Evolutionary conservation across 1,140 invertebrate genomes (phyloP), one percentile per base, ranked within the genome.

Genomic region (Paraescarpia echinospica): DNA sequence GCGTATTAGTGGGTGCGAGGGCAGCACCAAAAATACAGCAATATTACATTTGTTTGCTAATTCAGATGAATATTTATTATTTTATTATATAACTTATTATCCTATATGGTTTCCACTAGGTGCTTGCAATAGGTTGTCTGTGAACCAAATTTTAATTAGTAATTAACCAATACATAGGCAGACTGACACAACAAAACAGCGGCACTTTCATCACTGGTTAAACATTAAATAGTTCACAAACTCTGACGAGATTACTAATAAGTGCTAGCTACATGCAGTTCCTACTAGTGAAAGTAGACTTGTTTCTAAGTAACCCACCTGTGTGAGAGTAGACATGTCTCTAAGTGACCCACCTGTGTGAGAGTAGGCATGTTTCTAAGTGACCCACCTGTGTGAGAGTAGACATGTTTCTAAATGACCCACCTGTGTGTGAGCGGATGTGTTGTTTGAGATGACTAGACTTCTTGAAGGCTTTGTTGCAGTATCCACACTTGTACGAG

Each of bases 391-490:
- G 27, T 77, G 59, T 77, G 59, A 31, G 59, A 77, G 59, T 27
- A 27, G 0, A 77, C 22, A 18, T 77, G 59, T 31, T 77, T 77
- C 90, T 90, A 35, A 41, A 14, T 90, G 2, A 90, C 91, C n/a
- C 91, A 96, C 95, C 95, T 92, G 95, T 95, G 93, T 96, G 95
- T 31, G 94, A 94, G 31, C 95, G 93, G 48, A 95, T 94, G 92
- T 96, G 96, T 88, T 95, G 95, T 93, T 95, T 96, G 1, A 96
- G 95, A 91, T 95, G 95, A 93, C 94, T 95, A 31, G 94, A 94
- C 93, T 95, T 95, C 93, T 95, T 96, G 92, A 95, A 96, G 12
- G 93, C 90, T 91, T 95, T 96, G 1, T 94, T 93, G 94, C 96
- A 96, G 77, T 93, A 92, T 27, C 93, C 89, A 94, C 95, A 96